Evolutionary conservation across 1,140 invertebrate genomes (phyloP).

Genomic region (Ganaspis sp.): DNA sequence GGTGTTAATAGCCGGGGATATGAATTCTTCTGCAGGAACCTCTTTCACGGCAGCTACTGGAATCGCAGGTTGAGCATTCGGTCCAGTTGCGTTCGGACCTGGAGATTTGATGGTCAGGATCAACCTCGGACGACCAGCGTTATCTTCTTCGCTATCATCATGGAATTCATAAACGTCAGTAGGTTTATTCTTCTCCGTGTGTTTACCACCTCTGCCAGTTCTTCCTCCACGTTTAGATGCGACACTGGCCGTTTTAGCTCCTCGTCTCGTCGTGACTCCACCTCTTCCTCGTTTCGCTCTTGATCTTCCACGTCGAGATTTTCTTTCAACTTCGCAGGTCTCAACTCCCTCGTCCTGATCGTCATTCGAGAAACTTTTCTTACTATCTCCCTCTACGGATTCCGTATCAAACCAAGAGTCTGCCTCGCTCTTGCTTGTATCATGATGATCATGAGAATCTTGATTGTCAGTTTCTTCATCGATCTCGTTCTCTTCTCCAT

Average conservation of each 20-base stretch:
- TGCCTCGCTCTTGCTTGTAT: conserved; percentile 60
- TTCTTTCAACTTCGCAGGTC: conserved; percentile 67
- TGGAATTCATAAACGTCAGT: conserved; percentile 90
- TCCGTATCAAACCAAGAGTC: conserved; percentile 72
- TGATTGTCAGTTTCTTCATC: conserved; percentile 61
- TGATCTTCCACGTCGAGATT: conserved; percentile 64
- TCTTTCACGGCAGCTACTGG: conserved; percentile 77
- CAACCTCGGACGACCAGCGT: conserved; percentile 81
- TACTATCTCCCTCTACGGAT: conserved; percentile 68
- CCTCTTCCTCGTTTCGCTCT: conserved; percentile 73
- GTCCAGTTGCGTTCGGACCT: conserved; percentile 66
- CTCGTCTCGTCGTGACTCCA: conserved; percentile 77
- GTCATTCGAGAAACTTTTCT: conserved; percentile 63
- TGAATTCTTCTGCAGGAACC: conserved; percentile 80
- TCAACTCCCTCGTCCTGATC: conserved; percentile 72
- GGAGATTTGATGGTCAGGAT: conserved; percentile 89
- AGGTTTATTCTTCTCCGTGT: conserved; percentile 78
- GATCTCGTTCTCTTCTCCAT: conserved; percentile 66
- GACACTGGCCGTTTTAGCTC: conserved; percentile 60
- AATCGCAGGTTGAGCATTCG: conserved; percentile 64
- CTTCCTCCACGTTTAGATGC: conserved; percentile 76
- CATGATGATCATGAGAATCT: conserved; percentile 52
- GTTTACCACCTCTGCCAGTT: conserved; percentile 76
- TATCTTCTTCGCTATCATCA: conserved; percentile 87
- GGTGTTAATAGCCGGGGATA: conserved; percentile 76